Base-by-base conservation (phyloP, 30 jellyfish, hydroid and myxozoan genomes). In the Phacellophora camtschatica region DNA sequence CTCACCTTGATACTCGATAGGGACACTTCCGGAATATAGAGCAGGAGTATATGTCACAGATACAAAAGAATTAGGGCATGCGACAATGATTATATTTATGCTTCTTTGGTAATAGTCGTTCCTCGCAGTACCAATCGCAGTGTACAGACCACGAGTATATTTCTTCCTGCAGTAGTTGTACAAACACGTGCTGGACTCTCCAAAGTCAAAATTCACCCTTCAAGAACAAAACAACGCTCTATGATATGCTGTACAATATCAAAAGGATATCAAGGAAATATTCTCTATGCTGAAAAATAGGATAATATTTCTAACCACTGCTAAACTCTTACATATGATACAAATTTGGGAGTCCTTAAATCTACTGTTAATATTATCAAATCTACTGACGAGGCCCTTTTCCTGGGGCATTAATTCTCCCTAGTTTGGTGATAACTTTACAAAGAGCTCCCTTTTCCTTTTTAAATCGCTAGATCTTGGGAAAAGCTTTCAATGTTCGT, bases 111-210 rank as follows among this genome's bases (percentile, higher is more conserved):
- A 75, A 10, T 33, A 58, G 18, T 55, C 56, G 28, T 75, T 75
- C 0, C 70, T 16, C 6, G 88, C 88, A 1, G 88, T 75, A 34
- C 78, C 88, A 15, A 22, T 75, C n/a, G 42, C 79, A 23, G 28
- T 20, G 42, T 56, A 75, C 15, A 75, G 33, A 19, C 88, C 88
- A 22, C 88, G 50, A 25, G 88, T 15, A 70, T 28, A 75, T 39
- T 62, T 57, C 70, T 57, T 75, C 33, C 74, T 75, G 70, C 88
- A 75, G 78, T 55, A 75, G 77, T 75, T 75, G 53, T 56, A 19
- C 23, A 24, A 13, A 72, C 88, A 75, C 1, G 53, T 56, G 5
- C 79, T 54, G 34, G 79, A 20, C 22, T 75, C 88, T 4, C 88
- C 88, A 45, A 75, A 75, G 25, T 46, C 31, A 57, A 75, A 75